Evolutionary conservation across 2,113 vertebrate genomes (phyloP).

Genomic region (Toxotes jaculatrix): DNA sequence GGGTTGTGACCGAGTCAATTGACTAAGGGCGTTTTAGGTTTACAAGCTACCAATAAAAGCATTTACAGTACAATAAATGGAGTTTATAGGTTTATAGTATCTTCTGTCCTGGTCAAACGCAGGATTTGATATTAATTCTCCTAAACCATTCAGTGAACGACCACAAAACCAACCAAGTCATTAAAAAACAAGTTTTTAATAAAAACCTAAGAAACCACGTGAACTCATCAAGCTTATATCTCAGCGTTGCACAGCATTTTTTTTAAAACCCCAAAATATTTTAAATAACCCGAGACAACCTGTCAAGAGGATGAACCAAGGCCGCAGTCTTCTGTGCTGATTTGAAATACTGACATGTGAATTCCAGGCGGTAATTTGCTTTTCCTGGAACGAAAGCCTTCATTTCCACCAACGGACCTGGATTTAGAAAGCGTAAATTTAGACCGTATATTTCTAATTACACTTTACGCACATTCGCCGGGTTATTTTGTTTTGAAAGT

Average conservation of each 20-base stretch:
- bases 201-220: constrained; percentile 1
- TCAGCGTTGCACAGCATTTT: neutral
- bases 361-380: constrained; percentile 24
- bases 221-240: neutral
- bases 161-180: constrained; percentile 15
- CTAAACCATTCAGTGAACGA: neutral
- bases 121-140: neutral
- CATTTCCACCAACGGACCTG: constrained; percentile 15
- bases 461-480: constrained; percentile 5
- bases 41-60: constrained; percentile 31
- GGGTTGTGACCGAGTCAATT: neutral
- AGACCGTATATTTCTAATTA: constrained; percentile 39
- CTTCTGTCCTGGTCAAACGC: neutral
- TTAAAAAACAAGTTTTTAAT: constrained; percentile 10
- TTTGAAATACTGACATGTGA: constrained; percentile 39
- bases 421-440: constrained; percentile 40
- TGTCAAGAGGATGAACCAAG: neutral
- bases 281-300: neutral
- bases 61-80: constrained; percentile 32
- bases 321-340: neutral
- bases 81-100: neutral
- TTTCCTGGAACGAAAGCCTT: constrained; percentile 47
- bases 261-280: neutral
- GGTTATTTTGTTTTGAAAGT: constrained; percentile 28
- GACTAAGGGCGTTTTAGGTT: neutral